Base-by-base conservation (phyloP, 1,140 invertebrate genomes). In the Neodiprion virginianus region DNA sequence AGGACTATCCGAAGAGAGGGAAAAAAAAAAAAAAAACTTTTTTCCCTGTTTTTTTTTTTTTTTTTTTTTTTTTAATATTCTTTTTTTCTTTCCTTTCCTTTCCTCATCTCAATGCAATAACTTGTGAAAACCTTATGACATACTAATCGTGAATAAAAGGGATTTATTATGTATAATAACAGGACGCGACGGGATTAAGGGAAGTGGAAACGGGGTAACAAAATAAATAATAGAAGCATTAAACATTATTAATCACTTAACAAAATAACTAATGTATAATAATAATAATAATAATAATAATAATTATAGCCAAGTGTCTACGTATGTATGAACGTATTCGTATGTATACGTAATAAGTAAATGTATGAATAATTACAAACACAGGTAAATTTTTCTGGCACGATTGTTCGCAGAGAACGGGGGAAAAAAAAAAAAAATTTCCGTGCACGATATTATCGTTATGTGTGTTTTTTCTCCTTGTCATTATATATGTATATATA, bases 221-320 rank as follows among this genome's bases (percentile, higher is more conserved):
- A 88, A 88, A 88, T 88, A 88, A 88, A 88, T 88, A 88, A 88
- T 87, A 88, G 85, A 88, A 88, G 87, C 85, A 83, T 87, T 87
- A 86, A 88, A 88, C 86, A 85, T 87, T 86, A 88, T 87, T 88
- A 88, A 87, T 88, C 70, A 86, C 84, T 86, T 86, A 86, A 87
- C 84, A 88, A 88, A 83, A 80, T 86, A 86, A 88, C 82, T 88
- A 87, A 61, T 61, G 79, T 80, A 74, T 80, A 84, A 83, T 82
- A 81, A 78, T 83, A 80, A 82, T 84, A 82, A 80, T 82, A 61
- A 61, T 7, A 40, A 40, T 1, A 40, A 40, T 1, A 12, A n/a
- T 7, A 61, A 74, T 74, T 79, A 80, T 80, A 81, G 74, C 75
- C 77, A 80, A 79, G 80, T 80, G 83, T 83, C 72, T 23, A 79